Conservation (phyloP, 1,140 invertebrate genomes). For the Chlorops oryzae region DNA sequence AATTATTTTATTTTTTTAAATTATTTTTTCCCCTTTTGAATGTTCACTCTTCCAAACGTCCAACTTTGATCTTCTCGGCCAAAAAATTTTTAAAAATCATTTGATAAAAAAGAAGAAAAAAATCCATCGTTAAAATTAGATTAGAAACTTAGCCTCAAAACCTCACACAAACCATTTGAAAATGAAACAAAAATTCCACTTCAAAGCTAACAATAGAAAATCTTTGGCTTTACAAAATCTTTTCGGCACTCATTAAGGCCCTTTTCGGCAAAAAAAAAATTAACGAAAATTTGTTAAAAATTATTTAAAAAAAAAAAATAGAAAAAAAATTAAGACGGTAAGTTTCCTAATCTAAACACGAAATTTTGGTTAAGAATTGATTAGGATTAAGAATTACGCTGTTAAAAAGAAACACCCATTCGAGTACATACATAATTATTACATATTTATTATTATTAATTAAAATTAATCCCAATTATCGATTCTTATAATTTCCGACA, state of each 20-base stretch:
- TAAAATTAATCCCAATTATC: conserved; percentile 24
- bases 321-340: conserved; percentile 28
- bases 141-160: conserved; percentile 25
- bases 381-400: too few relatives aligned
- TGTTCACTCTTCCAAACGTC: neutral
- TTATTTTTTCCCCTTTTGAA: too few relatives aligned
- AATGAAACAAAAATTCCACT: conserved; percentile 27
- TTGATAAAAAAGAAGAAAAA: conserved; percentile 8
- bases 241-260: conserved; percentile 25
- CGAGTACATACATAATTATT: too few relatives aligned
- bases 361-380: too few relatives aligned
- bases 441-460: conserved; percentile 23
- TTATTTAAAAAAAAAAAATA: conserved; percentile 11
- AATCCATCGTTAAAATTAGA: conserved; percentile 21
- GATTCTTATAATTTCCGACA: neutral
- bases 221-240: conserved; percentile 41
- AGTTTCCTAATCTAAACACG: conserved; percentile 45
- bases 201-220: conserved; percentile 35
- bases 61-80: conserved; percentile 6
- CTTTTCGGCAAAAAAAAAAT: conserved; percentile 7
- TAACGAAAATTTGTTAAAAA: conserved; percentile 1
- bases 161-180: conserved; percentile 37
- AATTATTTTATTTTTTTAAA: too few relatives aligned
- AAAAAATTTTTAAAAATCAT: too few relatives aligned
- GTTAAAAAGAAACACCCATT: too few relatives aligned